These are phyloP conservation scores for Xenus cinereus DNA, from an alignment of 2,113 vertebrate species.

Conservation along the genomic window DNA sequence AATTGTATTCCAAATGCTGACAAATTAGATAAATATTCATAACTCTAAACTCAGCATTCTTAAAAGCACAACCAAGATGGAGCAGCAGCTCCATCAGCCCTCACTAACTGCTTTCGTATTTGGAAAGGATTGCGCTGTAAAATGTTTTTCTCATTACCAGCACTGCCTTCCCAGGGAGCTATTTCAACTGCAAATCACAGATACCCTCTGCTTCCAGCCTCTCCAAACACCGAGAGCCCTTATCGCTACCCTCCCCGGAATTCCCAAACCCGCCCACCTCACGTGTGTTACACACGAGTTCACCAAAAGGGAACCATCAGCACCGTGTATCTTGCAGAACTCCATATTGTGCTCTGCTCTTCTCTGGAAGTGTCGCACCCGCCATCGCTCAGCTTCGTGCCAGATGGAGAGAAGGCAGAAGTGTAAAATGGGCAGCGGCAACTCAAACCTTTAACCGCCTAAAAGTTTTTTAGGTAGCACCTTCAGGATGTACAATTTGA, in stretches of 20 bases:
- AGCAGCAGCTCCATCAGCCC: background rate
- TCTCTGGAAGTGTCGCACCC: background rate
- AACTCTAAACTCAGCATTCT: background rate
- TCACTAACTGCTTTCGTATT: no score
- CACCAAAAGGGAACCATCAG: background rate
- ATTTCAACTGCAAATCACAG: background rate
- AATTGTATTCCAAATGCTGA: background rate
- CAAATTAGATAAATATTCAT: background rate
- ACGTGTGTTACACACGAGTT: background rate
- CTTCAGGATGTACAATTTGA: background rate
- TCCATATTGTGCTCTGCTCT: background rate
- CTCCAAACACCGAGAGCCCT: background rate
- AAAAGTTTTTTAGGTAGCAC: background rate
- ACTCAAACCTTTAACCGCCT: background rate
- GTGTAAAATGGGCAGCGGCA: background rate
- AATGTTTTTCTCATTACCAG: background rate
- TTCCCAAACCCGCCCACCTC: background rate
- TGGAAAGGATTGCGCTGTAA: background rate
- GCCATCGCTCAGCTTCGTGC: background rate
- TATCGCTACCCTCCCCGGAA: background rate
- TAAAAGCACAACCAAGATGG: background rate
- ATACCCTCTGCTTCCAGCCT: background rate
- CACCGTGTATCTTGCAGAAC: background rate
- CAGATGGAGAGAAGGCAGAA: background rate
- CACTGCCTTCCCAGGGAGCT: background rate